Conservation (phyloP, 2,113 vertebrate genomes). For the Barbus barbus region DNA sequence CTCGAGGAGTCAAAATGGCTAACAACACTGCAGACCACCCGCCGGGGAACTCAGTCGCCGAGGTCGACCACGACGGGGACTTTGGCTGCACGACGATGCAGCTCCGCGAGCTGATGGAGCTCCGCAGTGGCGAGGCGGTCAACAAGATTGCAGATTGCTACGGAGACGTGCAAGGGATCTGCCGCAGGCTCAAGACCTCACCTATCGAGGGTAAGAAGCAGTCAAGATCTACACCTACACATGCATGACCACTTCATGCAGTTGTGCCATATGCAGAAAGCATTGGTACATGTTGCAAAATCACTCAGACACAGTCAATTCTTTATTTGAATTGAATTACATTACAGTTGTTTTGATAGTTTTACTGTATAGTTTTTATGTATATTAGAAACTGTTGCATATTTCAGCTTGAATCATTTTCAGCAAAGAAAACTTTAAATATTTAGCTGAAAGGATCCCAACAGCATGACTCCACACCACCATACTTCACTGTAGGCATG, state of each 20-base stretch:
- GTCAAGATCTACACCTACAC: not conserved
- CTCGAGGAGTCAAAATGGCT: conserved; percentile 74
- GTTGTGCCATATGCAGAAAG: not conserved
- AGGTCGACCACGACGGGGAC: conserved; percentile 85
- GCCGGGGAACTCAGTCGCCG: conserved; percentile 82
- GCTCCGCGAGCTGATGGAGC: conserved; percentile 89
- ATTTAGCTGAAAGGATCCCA: not conserved
- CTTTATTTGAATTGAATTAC: too few species aligned
- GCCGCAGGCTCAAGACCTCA: conserved; percentile 87
- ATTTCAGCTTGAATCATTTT: not conserved
- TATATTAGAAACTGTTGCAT: not conserved
- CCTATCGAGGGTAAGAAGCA: conserved; percentile 86
- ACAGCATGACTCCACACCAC: not conserved
- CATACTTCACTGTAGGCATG: not conserved
- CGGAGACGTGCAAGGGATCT: conserved; percentile 84
- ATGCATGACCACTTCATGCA: not conserved
- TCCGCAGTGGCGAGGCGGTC: conserved; percentile 83
- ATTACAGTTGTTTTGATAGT: too few species aligned
- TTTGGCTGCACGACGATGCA: conserved; percentile 86
- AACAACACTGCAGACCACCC: conserved; percentile 87
- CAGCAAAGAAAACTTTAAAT: not conserved
- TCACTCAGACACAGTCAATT: too few species aligned
- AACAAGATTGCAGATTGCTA: conserved; percentile 78
- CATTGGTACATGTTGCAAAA: not conserved
- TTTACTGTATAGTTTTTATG: too few species aligned